Evolutionary conservation across 2,797 vertebrate genomes (phyloP), one percentile per base, ranked within the genome.

Genomic region (Gallinago solitaria): DNA sequence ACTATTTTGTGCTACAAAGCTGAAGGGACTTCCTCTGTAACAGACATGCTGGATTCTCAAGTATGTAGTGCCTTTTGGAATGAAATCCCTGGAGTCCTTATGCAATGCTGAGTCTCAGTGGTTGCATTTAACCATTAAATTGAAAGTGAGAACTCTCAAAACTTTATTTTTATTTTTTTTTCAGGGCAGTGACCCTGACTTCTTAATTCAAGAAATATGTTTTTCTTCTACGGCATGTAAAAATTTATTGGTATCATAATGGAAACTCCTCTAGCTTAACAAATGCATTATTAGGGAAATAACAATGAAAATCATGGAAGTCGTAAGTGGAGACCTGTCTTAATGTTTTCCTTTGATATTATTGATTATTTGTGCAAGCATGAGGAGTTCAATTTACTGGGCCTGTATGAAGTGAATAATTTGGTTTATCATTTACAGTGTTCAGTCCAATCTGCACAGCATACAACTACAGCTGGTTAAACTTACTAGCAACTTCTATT

Each of bases 11-110:
- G 84, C 71, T 91, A 4, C 76, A 74, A 3, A 57, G 68, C 84
- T 90, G 75, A 74, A 70, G 75, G 35, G 48, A 89, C 77, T 95
- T 96, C 82, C 85, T 91, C 73, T 77, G 51, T 60, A 39, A 51
- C 1, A 92, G 90, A 84, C 35, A 9, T 28, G 12, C 23, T 94
- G 91, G 84, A 71, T 96, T 95, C 68, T 79, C 75, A 91, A 95
- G 65, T 87, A 93, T 87, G 81, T 53, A 32, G 50, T 80, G 68
- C 33, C 60, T 93, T 90, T 85, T 93, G 94, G 93, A 95, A 89
- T 89, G 71, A 64, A 93, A 59, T 94, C 90, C 78, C 88, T 71
- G 41, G 86, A 75, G 91, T 74, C 75, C 56, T 95, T 95, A 75
- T 65, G 86, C 68, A 96, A 90, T 12, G 4, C 56, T 60, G 64